A percentile compares a stretch with the other conserved stretches of the same genome.
These are phyloP conservation scores for Trichomycterus rosablanca DNA, from an alignment of 2,113 vertebrate genomes.

Conservation along the genomic window DNA sequence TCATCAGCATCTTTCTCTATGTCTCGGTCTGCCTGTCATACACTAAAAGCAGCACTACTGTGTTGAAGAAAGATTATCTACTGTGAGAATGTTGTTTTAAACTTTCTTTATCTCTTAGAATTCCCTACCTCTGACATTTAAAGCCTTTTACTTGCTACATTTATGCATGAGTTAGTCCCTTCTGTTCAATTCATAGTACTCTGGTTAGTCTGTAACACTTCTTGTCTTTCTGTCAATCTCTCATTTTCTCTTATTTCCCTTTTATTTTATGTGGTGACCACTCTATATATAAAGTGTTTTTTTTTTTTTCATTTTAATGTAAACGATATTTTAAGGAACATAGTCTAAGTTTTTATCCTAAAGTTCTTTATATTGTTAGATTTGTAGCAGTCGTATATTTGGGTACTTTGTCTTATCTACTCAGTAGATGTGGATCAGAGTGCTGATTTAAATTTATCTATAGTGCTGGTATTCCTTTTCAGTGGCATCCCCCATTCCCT, in stretches of 20 bases:
- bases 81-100: conserved; percentile 55
- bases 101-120: conserved; percentile 26
- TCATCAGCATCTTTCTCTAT: conserved; percentile 5
- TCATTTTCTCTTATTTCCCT: conserved; percentile 39
- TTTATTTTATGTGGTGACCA: conserved; percentile 58
- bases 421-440: conserved; percentile 61
- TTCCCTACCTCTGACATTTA: conserved; percentile 47
- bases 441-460: conserved; percentile 49
- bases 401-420: conserved; percentile 82
- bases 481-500: conserved; percentile 41
- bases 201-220: too few relatives aligned
- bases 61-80: conserved; percentile 29
- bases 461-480: conserved; percentile 52
- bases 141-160: conserved; percentile 16
- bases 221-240: conserved; percentile 19
- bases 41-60: conserved; percentile 19
- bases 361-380: conserved; percentile 52
- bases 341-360: conserved; percentile 41
- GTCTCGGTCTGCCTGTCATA: not conserved
- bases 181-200: too few relatives aligned
- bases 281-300: conserved; percentile 45
- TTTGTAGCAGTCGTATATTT: conserved; percentile 70
- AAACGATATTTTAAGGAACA: conserved; percentile 63
- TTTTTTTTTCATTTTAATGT: conserved; percentile 50
- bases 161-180: conserved; percentile 22